Evolutionary conservation across 1,140 invertebrate genomes (phyloP).

Genomic region (Rhopalosiphum padi): DNA sequence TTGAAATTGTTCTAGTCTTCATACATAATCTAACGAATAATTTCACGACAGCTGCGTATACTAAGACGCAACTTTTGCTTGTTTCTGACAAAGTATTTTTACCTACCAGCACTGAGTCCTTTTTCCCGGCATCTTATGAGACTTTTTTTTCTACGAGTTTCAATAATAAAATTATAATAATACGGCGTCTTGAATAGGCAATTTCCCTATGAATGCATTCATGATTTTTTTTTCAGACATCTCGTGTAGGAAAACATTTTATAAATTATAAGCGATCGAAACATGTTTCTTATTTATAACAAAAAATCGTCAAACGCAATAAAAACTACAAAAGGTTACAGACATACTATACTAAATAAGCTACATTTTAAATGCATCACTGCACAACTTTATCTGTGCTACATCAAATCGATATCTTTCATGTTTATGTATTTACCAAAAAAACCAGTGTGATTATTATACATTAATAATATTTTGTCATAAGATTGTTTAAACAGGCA

Average conservation of each 20-base stretch:
- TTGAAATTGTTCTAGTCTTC: too few relatives aligned
- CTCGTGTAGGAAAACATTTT: neutral
- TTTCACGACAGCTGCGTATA: too few relatives aligned
- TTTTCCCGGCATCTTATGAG: neutral
- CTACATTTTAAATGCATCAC: neutral
- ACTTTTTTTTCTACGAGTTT: neutral
- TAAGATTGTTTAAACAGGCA: neutral
- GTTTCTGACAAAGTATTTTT: too few relatives aligned
- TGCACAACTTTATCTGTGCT: neutral
- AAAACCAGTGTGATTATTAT: neutral
- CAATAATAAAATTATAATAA: neutral
- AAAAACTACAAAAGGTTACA: neutral
- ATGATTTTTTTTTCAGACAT: neutral
- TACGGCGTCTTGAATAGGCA: neutral
- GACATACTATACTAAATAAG: neutral
- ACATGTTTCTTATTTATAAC: neutral
- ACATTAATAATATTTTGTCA: neutral
- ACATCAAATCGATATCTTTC: neutral
- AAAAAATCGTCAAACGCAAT: neutral
- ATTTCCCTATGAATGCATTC: neutral
- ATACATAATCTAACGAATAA: too few relatives aligned
- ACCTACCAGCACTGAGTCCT: neutral
- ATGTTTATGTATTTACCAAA: neutral
- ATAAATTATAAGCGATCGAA: neutral
- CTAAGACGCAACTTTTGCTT: too few relatives aligned